phyloP scores from a whole-genome alignment of 2,797 vertebrate species.

The Cygnus olor region DNA sequence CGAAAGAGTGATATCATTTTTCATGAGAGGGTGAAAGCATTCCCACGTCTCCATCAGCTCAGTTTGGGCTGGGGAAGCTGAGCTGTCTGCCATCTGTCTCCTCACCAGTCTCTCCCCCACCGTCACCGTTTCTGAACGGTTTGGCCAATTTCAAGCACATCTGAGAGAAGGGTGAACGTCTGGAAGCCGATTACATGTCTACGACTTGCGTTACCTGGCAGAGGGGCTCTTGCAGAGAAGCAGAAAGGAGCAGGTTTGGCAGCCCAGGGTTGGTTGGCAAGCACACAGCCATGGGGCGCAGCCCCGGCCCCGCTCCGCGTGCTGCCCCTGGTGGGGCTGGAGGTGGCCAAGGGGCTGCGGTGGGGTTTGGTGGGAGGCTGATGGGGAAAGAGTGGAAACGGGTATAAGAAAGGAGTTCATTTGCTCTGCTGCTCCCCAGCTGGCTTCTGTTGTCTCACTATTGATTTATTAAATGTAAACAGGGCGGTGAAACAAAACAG shows the following conservation, averaged over 20 bases:
- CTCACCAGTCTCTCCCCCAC: conserved; percentile 49
- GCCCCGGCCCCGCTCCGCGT: not conserved
- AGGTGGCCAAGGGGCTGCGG: accelerated
- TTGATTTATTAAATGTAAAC: not conserved
- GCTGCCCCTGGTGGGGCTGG: not conserved
- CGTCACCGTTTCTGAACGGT: conserved; percentile 17
- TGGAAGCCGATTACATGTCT: not conserved
- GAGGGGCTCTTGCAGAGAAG: not conserved
- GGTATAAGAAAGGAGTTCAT: not conserved
- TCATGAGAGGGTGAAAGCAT: conserved; percentile 48
- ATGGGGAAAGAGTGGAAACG: not conserved
- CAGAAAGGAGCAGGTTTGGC: not conserved
- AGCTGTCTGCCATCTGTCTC: conserved; percentile 70
- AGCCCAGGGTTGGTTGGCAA: not conserved
- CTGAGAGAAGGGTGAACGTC: not conserved
- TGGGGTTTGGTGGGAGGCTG: not conserved
- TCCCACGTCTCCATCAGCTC: conserved; percentile 61
- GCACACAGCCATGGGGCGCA: accelerated
- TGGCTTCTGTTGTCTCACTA: not conserved
- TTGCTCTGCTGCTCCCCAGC: not conserved
- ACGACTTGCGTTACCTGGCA: not conserved
- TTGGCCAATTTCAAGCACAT: conserved; percentile 49
- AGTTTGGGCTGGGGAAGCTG: conserved; percentile 51
- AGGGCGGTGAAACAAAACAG: not conserved
- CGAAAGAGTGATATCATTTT: conserved; percentile 23